A percentile compares a stretch with the other conserved stretches of the same genome.
phyloP scores from a whole-genome alignment of 2,797 vertebrate genomes.

The Sylvilagus floridanus region DNA sequence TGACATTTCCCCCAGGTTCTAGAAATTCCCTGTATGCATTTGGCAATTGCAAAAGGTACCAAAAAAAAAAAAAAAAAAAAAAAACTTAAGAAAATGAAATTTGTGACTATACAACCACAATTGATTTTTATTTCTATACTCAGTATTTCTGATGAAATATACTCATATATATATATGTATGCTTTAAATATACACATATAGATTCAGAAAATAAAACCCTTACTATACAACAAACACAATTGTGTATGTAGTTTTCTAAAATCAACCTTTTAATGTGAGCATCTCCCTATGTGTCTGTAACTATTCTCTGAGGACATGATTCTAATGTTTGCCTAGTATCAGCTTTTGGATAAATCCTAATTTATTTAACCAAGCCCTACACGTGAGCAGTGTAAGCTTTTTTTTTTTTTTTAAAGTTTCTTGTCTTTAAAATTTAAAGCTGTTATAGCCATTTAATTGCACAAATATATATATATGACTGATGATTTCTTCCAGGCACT shows the following conservation, averaged over 20 bases:
- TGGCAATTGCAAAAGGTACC: neutral
- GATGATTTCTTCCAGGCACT: neutral
- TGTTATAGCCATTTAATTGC: neutral
- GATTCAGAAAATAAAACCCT: neutral
- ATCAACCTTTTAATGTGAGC: neutral
- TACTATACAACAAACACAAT: neutral
- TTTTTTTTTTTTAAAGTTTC: neutral
- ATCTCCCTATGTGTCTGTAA: neutral
- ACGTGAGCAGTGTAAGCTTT: neutral
- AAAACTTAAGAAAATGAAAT: slow-evolving; percentile 2
- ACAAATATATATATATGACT: neutral
- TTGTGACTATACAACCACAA: neutral
- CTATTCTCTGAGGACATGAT: neutral
- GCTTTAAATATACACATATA: too few species aligned
- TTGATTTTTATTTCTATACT: slow-evolving; percentile 11
- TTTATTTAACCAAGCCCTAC: slow-evolving; percentile 6
- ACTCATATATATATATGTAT: neutral
- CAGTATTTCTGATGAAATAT: neutral
- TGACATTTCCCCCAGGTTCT: neutral
- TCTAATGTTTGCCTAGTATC: neutral
- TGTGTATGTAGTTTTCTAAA: neutral
- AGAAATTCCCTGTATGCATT: neutral
- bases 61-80: too few species aligned
- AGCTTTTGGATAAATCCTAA: neutral
- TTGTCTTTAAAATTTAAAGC: slow-evolving; percentile 1